Evolutionary conservation across 2,113 vertebrate genomes (phyloP).

Genomic region (Pholis gunnellus): DNA sequence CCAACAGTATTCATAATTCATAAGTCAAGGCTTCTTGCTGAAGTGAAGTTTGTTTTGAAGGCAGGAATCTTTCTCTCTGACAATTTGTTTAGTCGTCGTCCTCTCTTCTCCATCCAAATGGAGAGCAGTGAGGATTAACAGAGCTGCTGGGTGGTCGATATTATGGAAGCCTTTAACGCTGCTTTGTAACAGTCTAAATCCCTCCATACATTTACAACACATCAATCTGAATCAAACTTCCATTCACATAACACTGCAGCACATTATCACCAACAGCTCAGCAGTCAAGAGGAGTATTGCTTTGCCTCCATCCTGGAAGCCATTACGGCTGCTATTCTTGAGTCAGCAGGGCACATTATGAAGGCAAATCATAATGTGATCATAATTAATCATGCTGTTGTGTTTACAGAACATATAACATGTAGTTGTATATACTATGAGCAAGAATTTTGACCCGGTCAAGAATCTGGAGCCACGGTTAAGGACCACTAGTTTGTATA

Average conservation of each 20-base stretch:
- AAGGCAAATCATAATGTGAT: too few relatives aligned
- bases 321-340: conserved; percentile 65
- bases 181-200: conserved; percentile 8
- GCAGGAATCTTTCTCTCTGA: conserved; percentile 26
- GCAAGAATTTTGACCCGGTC: too few relatives aligned
- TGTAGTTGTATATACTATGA: too few relatives aligned
- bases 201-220: conserved; percentile 9
- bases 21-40: conserved; percentile 49
- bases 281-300: conserved; percentile 37
- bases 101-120: conserved; percentile 39
- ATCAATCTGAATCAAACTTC: conserved; percentile 25
- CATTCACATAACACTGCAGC: conserved; percentile 27
- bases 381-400: too few relatives aligned
- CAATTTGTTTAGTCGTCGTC: conserved; percentile 55
- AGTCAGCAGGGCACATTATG: conserved; percentile 8
- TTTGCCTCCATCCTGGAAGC: conserved; percentile 35
- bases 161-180: conserved; percentile 20
- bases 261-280: conserved; percentile 42
- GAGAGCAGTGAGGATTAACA: conserved; percentile 26
- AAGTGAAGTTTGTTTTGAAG: conserved; percentile 56
- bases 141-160: conserved; percentile 31
- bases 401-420: too few relatives aligned
- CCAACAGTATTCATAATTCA: conserved; percentile 20
- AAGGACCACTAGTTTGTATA: too few relatives aligned
- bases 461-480: too few relatives aligned